These are phyloP conservation scores for Ophion costatus DNA, from an alignment of 2,888 invertebrate species.

Conservation along the genomic window DNA sequence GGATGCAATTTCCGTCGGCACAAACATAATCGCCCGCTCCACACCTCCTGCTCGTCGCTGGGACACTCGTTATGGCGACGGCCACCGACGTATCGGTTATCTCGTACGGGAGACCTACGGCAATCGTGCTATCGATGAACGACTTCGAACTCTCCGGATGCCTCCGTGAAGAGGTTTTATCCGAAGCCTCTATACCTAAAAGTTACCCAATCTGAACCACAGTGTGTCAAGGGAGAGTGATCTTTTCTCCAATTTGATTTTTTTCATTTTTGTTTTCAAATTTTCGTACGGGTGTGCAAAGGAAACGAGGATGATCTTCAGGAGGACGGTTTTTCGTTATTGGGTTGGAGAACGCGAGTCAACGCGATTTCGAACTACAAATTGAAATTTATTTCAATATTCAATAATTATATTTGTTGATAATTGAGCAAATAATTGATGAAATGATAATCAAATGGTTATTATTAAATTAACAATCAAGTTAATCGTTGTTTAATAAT, in stretches of 20 bases:
- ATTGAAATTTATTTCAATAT: not conserved
- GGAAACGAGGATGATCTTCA: not conserved
- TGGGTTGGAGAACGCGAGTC: not conserved
- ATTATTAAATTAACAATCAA: not conserved
- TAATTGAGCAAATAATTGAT: not conserved
- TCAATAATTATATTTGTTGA: not conserved
- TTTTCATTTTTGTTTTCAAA: not conserved
- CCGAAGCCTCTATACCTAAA: conserved; percentile 81
- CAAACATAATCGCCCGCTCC: conserved; percentile 85
- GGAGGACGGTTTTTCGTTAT: not conserved
- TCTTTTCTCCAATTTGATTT: conserved; percentile 31
- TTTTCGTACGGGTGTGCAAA: conserved; percentile 17
- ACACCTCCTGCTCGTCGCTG: conserved; percentile 80
- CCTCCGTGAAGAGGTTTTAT: conserved; percentile 78
- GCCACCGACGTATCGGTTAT: conserved; percentile 58
- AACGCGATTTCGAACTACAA: not conserved
- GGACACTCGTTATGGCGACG: conserved; percentile 79
- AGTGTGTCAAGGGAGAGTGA: conserved; percentile 67
- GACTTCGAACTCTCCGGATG: conserved; percentile 74
- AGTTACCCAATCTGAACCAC: conserved; percentile 81
- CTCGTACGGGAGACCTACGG: conserved; percentile 62
- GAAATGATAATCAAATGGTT: not conserved
- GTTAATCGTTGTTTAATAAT: not conserved
- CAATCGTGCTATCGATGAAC: conserved; percentile 66
- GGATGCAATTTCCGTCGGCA: conserved; percentile 91